Evolutionary conservation across 2,113 vertebrate species (phyloP).

Genomic region (Laterallus jamaicensis): DNA sequence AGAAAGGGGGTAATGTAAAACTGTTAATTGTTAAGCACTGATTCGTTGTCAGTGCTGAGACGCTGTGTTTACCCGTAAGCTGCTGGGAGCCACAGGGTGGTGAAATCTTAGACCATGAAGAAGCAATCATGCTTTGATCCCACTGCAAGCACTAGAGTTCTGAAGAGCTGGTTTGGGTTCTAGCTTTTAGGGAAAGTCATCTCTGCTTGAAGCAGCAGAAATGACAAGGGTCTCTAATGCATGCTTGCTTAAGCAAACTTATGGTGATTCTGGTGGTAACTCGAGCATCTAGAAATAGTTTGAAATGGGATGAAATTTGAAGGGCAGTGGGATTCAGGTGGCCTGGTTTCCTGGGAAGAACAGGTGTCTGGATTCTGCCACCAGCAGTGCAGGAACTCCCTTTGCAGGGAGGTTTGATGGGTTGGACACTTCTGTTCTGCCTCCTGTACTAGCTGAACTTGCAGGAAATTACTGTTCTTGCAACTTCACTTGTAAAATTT

Average conservation of each 20-base stretch:
- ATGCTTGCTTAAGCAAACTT: neutral
- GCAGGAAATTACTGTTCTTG: neutral
- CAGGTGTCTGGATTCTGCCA: neutral
- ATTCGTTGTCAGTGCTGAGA: neutral
- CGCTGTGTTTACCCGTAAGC: neutral
- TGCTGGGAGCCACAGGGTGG: neutral
- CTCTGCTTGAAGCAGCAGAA: neutral
- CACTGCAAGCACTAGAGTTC: neutral
- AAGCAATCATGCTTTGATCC: neutral
- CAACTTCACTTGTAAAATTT: neutral
- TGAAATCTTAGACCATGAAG: neutral
- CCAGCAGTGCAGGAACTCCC: neutral
- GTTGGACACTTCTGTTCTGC: rapidly evolving
- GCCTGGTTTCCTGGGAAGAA: neutral
- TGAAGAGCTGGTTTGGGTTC: neutral
- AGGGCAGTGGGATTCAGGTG: neutral
- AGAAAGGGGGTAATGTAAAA: neutral
- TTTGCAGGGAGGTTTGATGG: neutral
- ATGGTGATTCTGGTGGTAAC: neutral
- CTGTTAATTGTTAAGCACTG: neutral
- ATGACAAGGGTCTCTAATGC: rapidly evolving
- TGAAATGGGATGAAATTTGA: neutral
- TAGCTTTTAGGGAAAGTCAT: neutral
- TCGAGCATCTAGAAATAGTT: neutral
- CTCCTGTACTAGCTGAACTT: neutral